Evolutionary conservation across 1,140 invertebrate species (phyloP).

Genomic region (Pissodes strobi): DNA sequence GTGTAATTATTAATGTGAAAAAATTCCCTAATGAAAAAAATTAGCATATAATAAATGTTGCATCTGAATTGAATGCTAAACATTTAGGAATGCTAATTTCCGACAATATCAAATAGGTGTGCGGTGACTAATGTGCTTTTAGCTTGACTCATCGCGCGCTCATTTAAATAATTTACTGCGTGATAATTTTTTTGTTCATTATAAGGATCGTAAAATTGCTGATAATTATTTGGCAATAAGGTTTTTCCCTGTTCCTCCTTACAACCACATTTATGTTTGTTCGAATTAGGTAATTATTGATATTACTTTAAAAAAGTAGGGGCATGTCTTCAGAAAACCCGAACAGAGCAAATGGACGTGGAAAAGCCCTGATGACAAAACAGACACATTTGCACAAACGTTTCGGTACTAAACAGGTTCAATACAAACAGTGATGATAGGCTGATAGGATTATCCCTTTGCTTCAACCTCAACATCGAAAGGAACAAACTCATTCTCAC

Average conservation of each 20-base stretch:
- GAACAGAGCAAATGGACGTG: neutral
- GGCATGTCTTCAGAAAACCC: too few relatives aligned
- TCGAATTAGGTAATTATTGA: too few relatives aligned
- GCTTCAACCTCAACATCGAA: neutral
- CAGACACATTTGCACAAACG: neutral
- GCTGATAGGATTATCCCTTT: neutral
- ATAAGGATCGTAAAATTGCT: too few relatives aligned
- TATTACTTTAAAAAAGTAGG: too few relatives aligned
- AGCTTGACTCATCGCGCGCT: conserved; percentile 28
- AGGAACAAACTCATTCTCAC: too few relatives aligned
- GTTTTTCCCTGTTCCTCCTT: too few relatives aligned
- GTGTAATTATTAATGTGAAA: conserved; percentile 23
- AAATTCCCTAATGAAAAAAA: conserved; percentile 29
- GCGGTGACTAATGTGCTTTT: conserved; percentile 31
- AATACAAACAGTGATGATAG: neutral
- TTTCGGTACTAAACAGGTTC: neutral
- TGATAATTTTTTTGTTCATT: conserved; percentile 24
- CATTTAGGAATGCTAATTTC: conserved; percentile 29
- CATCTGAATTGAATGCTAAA: conserved; percentile 25
- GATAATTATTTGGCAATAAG: too few relatives aligned
- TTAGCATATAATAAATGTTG: conserved; percentile 34
- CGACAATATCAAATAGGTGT: conserved; percentile 28
- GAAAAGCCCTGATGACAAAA: neutral
- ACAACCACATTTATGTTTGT: too few relatives aligned
- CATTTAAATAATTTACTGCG: conserved; percentile 34